Conservation (phyloP, 2,113 vertebrate genomes). For the Labrus mixtus region DNA sequence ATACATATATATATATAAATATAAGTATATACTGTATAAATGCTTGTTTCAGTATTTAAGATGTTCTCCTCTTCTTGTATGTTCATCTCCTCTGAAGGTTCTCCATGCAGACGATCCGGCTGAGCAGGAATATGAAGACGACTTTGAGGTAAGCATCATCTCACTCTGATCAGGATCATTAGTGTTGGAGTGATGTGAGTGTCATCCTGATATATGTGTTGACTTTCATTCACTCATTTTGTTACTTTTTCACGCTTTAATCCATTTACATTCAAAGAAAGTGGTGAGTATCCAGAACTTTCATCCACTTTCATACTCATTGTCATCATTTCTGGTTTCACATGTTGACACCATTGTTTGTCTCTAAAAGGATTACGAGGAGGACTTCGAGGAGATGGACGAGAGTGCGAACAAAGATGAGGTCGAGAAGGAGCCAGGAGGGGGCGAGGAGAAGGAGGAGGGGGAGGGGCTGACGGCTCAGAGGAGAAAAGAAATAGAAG, state of each 20-base stretch:
- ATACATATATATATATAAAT: no score
- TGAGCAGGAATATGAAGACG: slow-evolving; percentile 87
- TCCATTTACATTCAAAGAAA: slow-evolving; percentile 70
- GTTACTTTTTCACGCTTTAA: slow-evolving; percentile 68
- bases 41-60: no score
- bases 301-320: not conserved
- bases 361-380: slow-evolving; percentile 90
- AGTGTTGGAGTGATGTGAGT: not conserved
- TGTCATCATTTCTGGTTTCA: not conserved
- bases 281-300: slow-evolving; percentile 65
- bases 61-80: not conserved
- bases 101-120: slow-evolving; percentile 62
- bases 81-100: slow-evolving; percentile 70
- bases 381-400: slow-evolving; percentile 92
- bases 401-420: slow-evolving; percentile 71
- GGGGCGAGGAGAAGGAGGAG: slow-evolving; percentile 39
- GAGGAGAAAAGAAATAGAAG: slow-evolving; percentile 87
- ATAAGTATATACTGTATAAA: no score
- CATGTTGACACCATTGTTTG: not conserved
- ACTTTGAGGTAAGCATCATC: slow-evolving; percentile 90
- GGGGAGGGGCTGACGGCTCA: slow-evolving; percentile 60
- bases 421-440: slow-evolving; percentile 50
- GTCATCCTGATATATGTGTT: not conserved
- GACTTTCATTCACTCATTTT: slow-evolving; percentile 18
- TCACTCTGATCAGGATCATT: not conserved